These are phyloP conservation scores for Rhinogobio ventralis DNA, from an alignment of 2,797 vertebrate genomes.

Conservation along the genomic window DNA sequence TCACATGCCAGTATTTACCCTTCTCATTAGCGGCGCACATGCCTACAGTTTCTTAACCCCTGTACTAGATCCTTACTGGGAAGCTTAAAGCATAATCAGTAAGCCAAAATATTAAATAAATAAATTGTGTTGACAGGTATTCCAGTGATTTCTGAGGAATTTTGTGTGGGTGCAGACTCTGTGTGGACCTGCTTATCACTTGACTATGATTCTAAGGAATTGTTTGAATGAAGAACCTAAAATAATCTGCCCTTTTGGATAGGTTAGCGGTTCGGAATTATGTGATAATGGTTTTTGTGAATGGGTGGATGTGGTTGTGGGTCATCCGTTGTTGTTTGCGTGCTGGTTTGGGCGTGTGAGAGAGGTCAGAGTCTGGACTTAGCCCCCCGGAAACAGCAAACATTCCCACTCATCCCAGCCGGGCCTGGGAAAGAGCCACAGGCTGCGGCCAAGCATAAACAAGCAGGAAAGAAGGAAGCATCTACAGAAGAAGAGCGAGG, in stretches of 20 bases:
- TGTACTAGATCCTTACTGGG: background rate
- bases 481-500: conserved; percentile 35
- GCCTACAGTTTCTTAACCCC: background rate
- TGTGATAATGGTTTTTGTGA: conserved; percentile 17
- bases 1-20: background rate
- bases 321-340: conserved; percentile 11
- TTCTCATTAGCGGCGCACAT: background rate
- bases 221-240: conserved; percentile 1
- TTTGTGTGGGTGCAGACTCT: background rate
- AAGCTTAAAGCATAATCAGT: background rate
- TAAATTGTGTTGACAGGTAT: background rate
- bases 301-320: conserved; percentile 16
- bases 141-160: background rate
- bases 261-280: background rate
- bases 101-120: background rate
- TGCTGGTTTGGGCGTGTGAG: background rate
- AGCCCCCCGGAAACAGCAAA: conserved; percentile 42
- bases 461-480: conserved; percentile 40
- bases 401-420: conserved; percentile 26
- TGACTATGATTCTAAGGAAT: background rate
- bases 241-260: background rate
- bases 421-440: conserved; percentile 26
- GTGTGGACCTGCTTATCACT: background rate
- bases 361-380: background rate
- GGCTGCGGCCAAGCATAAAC: conserved; percentile 42